phyloP scores from a whole-genome alignment of 53 echinoderm and acorn worm genomes.

The Temnopleurus reevesii region DNA sequence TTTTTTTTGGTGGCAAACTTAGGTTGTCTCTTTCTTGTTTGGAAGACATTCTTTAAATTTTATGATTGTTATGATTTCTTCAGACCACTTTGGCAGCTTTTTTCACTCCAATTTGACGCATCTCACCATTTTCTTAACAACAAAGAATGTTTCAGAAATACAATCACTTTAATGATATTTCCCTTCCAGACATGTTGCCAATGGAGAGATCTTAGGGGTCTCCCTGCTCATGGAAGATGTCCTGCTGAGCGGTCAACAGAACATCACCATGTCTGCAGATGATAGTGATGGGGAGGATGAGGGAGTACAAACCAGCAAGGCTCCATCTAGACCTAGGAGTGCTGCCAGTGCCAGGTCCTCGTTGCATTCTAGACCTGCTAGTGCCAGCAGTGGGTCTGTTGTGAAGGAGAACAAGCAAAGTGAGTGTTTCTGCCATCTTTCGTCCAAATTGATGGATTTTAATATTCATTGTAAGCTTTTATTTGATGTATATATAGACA shows the following conservation, averaged over 20 bases:
- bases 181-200: constrained; percentile 79
- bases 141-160: neutral
- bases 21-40: too few relatives aligned
- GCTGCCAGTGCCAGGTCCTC: constrained; percentile 63
- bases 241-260: constrained; percentile 92
- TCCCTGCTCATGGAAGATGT: constrained; percentile 98
- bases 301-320: constrained; percentile 26
- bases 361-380: constrained; percentile 47
- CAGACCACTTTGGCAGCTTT: neutral
- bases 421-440: neutral
- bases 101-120: neutral
- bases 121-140: too few relatives aligned
- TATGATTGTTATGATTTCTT: neutral
- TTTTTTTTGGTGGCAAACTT: too few relatives aligned
- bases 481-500: too few relatives aligned
- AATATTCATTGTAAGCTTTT: too few relatives aligned
- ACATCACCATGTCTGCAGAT: constrained; percentile 82
- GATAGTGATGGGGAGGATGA: constrained; percentile 77
- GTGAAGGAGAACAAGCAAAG: constrained; percentile 65
- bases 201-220: constrained; percentile 96
- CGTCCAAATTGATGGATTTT: too few relatives aligned
- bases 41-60: too few relatives aligned
- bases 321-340: constrained; percentile 73
- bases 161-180: neutral
- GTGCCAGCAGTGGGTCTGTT: constrained; percentile 18